Conservation (phyloP, 1,140 invertebrate genomes). For the Drosophila ercepeae region DNA sequence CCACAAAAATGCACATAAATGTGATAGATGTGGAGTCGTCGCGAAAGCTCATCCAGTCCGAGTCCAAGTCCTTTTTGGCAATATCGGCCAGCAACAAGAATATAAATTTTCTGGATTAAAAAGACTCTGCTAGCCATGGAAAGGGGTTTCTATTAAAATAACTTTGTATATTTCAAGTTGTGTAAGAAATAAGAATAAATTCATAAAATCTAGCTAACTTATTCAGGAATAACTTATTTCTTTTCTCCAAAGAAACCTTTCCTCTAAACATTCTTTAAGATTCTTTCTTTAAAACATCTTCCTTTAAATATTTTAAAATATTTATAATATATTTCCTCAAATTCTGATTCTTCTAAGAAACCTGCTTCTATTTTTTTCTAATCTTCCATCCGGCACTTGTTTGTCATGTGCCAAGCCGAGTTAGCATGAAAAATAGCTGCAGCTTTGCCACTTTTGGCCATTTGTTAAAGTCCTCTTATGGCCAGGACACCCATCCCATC, state of each 20-base stretch:
- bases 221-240: no score
- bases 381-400: background rate
- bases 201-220: background rate
- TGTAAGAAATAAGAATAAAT: background rate
- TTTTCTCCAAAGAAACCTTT: no score
- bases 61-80: constrained; percentile 6
- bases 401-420: constrained; percentile 15
- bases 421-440: constrained; percentile 29
- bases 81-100: constrained; percentile 30
- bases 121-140: background rate
- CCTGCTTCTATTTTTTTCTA: no score
- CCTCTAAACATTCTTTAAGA: no score
- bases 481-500: no score
- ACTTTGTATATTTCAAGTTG: background rate
- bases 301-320: no score
- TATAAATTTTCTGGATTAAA: constrained; percentile 31
- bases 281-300: no score
- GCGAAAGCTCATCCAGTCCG: constrained; percentile 13
- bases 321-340: no score
- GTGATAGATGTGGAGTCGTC: constrained; percentile 68
- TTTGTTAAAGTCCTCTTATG: no score
- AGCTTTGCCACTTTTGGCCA: no score
- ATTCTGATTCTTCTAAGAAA: no score
- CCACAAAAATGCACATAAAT: constrained; percentile 81
- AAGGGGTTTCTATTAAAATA: constrained; percentile 2